Base-by-base conservation (phyloP, 2,888 invertebrate genomes). In the Caenorhabditis sinica region DNA sequence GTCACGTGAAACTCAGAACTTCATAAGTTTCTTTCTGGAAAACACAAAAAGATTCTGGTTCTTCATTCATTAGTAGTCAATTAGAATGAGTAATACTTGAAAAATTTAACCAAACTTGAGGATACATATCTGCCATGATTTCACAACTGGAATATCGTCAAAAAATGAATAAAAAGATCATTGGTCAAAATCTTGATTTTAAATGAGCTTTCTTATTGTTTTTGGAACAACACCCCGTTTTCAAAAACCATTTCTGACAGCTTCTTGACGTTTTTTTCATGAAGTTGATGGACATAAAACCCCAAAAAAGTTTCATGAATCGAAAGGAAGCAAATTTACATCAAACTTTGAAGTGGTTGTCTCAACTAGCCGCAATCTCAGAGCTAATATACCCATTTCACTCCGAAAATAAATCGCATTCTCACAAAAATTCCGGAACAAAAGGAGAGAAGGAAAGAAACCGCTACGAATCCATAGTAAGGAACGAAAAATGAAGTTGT, bases 341-440 rank as follows among this genome's bases (percentile, higher is more conserved):
- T 76, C 76, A 77, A 63, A 63, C 40, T 40, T 65, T 79, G 40
- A 72, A 72, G 79, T 71, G 71, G 79, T 56, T 43, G 36, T 69
- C 56, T 53, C 53, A 43, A 79, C 53, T 56, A 56, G 71, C 71
- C 40, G 43, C 79, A 79, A 72, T 79, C 77, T 61, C 43, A 40
- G 60, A 76, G 76, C 68, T 76, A 76, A 76, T 76, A 76, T 51
- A 68, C 76, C 60, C 76, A 68, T 60, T 75, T 61, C 43, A 23
- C 45, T 66, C 36, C 30, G 58, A 25, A 51, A 68, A 17, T 20
- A 76, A 76, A 76, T 68, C 60, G 20, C 28, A 20, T 28, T 58
- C 5, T 74, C 36, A 15, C 20, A 75, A 60, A 58, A 45, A n/a
- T 13, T 28, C 30, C 30, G 45, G 45, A 23, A 58, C 30, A 45